These are phyloP conservation scores for Ptychodera flava DNA, from an alignment of 35 echinoderm and acorn worm genomes.

Conservation along the genomic window DNA sequence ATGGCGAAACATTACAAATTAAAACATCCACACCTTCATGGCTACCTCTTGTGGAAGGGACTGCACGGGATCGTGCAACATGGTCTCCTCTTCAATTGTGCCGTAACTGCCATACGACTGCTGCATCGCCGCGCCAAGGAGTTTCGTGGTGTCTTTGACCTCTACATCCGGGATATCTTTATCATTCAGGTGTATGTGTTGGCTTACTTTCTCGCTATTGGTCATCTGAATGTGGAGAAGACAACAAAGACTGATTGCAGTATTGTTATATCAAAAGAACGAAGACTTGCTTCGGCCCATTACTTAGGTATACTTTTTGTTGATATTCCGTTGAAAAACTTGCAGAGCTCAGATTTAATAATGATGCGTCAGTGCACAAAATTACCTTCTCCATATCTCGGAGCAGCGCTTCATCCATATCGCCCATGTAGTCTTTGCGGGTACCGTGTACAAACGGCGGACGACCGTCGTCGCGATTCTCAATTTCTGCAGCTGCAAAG, in stretches of 20 bases:
- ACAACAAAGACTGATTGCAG: too few species aligned
- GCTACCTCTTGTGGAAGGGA: background rate
- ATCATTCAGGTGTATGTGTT: background rate
- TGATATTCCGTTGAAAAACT: background rate
- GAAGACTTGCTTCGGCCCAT: too few species aligned
- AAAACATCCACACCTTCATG: background rate
- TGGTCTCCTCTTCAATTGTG: background rate
- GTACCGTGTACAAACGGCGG: background rate
- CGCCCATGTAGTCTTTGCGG: background rate
- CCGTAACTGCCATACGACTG: too few species aligned
- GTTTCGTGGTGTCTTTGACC: too few species aligned
- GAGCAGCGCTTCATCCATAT: background rate
- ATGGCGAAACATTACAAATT: background rate
- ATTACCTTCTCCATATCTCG: background rate
- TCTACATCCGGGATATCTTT: background rate
- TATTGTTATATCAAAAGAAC: too few species aligned
- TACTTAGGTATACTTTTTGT: too few species aligned
- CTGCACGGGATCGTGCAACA: background rate
- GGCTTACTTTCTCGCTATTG: background rate
- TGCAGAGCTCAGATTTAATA: background rate
- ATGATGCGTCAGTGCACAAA: background rate
- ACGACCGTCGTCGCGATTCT: background rate
- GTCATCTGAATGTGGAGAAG: too few species aligned
- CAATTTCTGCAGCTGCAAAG: slow-evolving; percentile 28
- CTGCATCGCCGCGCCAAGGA: too few species aligned